Evolutionary conservation across 2,113 vertebrate genomes (phyloP), one percentile per base, ranked within the genome.

Genomic region (Centropus bengalensis): DNA sequence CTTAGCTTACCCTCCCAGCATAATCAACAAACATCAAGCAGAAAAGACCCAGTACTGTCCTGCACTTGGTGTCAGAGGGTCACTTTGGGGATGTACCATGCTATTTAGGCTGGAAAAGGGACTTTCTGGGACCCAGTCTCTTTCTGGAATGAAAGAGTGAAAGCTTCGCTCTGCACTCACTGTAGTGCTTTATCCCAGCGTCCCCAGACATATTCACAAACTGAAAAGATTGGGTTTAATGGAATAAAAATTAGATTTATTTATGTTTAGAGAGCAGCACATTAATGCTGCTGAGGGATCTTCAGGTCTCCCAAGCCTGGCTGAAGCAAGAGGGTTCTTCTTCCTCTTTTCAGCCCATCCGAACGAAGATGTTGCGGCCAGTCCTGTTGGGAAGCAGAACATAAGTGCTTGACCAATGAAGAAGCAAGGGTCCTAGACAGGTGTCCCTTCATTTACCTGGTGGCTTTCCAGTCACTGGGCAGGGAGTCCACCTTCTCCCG

Each of bases 401-500:
- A 4, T 23, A 1, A 1, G 23, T 77, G 21, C 6, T 32, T 2
- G 1, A 9, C 14, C 0, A 1, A 32, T 0, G 2, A 33, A 44
- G 15, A 4, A 7, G 15, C 27, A 30, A n/a, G 14, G 5, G 7
- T 49, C 23, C 45, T 63, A 66, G 26, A 4, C 1, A 3, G 14
- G 22, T 10, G 5, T 15, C 18, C 66, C 15, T 5, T 60, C 49
- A 20, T 87, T 96, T 76, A 96, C 83, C 80, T 92, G 73, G 94
- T 95, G 55, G 92, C 87, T 81, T 38, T 95, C 89, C 92, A 92
- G 80, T 95, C 26, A 0, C 7, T 10, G 8, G 3, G 0, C 2
- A 22, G 6, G 0, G 44, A 26, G 33, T 12, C 1, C 0, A 68
- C 93, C 24, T 94, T 84, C 51, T 70, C 38, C 8, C 79, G 52